These are phyloP conservation scores for Kryptolebias marmoratus DNA, from an alignment of 2,113 vertebrate species.

Conservation along the genomic window DNA sequence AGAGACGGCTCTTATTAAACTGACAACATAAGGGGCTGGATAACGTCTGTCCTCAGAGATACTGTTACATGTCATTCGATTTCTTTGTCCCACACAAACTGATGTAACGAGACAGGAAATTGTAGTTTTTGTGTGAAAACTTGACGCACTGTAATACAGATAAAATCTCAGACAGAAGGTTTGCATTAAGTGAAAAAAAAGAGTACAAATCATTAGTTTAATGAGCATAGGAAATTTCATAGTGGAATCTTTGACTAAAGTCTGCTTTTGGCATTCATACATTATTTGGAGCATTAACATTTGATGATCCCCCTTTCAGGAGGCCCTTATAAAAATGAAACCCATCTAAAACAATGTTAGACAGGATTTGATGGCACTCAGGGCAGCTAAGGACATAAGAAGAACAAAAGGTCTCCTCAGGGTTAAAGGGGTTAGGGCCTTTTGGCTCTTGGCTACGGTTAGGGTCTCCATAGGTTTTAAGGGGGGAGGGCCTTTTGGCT, in stretches of 20 bases:
- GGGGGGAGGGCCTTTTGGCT: too few species aligned
- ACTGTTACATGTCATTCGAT: conserved; percentile 30
- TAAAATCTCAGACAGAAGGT: conserved; percentile 6
- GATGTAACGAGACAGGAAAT: conserved; percentile 41
- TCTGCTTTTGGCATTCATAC: background rate
- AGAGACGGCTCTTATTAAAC: conserved; percentile 33
- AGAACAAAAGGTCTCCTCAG: too few species aligned
- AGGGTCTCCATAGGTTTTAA: too few species aligned
- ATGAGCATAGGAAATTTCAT: background rate
- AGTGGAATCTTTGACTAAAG: background rate
- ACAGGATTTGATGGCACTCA: too few species aligned
- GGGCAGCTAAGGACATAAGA: too few species aligned
- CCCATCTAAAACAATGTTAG: too few species aligned
- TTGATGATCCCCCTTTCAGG: background rate
- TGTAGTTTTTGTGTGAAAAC: conserved; percentile 18
- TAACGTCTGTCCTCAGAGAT: conserved; percentile 31
- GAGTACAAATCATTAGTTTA: background rate
- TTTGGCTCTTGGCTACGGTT: too few species aligned
- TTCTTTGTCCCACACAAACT: conserved; percentile 40
- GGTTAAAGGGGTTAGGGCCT: too few species aligned
- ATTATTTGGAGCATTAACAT: background rate
- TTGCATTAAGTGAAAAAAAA: background rate
- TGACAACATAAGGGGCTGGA: conserved; percentile 50
- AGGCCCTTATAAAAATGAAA: background rate
- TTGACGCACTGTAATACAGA: conserved; percentile 33